Evolutionary conservation across 1,140 invertebrate genomes (phyloP).

Genomic region (Planococcus citri): DNA sequence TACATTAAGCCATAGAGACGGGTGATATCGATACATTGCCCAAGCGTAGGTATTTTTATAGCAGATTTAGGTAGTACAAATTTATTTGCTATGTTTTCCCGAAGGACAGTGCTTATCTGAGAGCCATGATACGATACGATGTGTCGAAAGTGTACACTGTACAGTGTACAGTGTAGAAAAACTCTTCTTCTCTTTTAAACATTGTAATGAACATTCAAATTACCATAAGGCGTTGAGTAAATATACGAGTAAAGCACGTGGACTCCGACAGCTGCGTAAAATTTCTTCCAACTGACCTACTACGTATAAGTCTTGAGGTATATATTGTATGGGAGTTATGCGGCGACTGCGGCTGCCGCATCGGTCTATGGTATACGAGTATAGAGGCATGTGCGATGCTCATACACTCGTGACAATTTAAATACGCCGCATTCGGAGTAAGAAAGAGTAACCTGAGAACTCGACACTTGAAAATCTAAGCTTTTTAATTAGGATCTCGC

Average conservation of each 20-base stretch:
- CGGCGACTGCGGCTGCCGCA: too few relatives aligned
- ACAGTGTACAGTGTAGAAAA: background rate
- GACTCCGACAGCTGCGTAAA: background rate
- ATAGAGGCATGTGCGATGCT: background rate
- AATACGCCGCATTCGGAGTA: too few relatives aligned
- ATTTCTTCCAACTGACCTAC: background rate
- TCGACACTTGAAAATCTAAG: background rate
- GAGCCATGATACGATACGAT: too few relatives aligned
- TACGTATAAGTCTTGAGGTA: too few relatives aligned
- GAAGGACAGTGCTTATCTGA: background rate
- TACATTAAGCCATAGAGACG: background rate
- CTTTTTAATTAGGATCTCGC: background rate
- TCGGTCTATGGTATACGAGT: too few relatives aligned
- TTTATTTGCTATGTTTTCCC: background rate
- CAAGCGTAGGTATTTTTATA: background rate
- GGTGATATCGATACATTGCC: background rate
- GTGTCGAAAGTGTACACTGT: too few relatives aligned
- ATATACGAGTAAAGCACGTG: background rate
- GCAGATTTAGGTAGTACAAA: background rate
- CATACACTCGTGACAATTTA: background rate
- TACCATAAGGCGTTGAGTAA: slow-evolving; percentile 2
- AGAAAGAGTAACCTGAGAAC: too few relatives aligned
- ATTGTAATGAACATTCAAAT: background rate
- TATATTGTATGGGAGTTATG: too few relatives aligned
- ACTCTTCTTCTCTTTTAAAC: background rate